Conservation (phyloP, 2,888 invertebrate species). For the Tuta absoluta region DNA sequence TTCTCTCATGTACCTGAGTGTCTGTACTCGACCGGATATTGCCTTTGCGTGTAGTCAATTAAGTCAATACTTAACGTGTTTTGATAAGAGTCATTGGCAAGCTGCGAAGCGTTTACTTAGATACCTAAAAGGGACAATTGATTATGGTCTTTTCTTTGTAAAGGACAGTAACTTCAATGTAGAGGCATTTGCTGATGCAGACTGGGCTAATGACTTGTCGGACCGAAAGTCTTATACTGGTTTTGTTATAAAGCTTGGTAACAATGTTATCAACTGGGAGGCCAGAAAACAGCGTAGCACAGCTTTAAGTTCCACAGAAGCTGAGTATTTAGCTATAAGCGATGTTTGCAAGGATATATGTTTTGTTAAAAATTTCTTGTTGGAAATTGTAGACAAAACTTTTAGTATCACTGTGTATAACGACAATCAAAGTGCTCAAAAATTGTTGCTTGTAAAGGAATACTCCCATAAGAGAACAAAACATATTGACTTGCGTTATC, state of each 20-base stretch:
- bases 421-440: constrained; percentile 14
- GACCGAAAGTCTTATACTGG: constrained; percentile 22
- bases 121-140: constrained; percentile 21
- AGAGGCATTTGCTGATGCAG: too few species aligned
- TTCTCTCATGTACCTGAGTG: constrained; percentile 19
- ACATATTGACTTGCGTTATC: too few species aligned
- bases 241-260: too few species aligned
- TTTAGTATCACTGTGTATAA: background rate
- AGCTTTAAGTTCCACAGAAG: background rate
- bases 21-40: too few species aligned
- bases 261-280: too few species aligned
- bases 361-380: constrained; percentile 14
- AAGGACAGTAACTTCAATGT: too few species aligned
- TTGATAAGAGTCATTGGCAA: constrained; percentile 17
- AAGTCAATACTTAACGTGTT: background rate
- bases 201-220: background rate
- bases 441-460: background rate
- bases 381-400: background rate
- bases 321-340: too few species aligned
- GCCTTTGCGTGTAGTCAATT: constrained; percentile 22
- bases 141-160: too few species aligned
- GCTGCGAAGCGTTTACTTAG: constrained; percentile 21
- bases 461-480: constrained; percentile 6
- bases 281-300: background rate
- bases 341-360: background rate